A percentile compares a stretch with the other conserved stretches of the same genome.
Conservation (phyloP, 2,888 invertebrate genomes). For the Timema podura region DNA sequence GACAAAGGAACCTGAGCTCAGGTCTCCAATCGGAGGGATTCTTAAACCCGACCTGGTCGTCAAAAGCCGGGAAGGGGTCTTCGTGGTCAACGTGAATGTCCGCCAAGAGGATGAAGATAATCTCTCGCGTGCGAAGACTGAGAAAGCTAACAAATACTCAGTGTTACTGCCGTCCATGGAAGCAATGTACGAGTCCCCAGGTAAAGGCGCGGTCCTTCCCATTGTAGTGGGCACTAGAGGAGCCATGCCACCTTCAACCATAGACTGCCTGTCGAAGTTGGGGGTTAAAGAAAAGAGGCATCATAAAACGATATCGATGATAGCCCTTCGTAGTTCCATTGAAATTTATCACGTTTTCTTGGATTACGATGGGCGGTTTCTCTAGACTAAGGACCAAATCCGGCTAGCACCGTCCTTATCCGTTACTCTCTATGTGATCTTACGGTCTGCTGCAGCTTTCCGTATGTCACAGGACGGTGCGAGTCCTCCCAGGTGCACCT, state of each 20-base stretch:
- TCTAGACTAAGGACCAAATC: too few species aligned
- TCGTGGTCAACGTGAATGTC: slow-evolving; percentile 38
- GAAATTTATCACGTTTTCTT: slow-evolving; percentile 20
- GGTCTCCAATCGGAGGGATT: slow-evolving; percentile 27
- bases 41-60: slow-evolving; percentile 39
- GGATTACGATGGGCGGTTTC: too few species aligned
- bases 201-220: slow-evolving; percentile 35
- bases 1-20: not conserved
- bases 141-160: slow-evolving; percentile 36
- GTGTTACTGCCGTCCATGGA: slow-evolving; percentile 28
- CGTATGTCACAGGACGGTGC: too few species aligned
- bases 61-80: slow-evolving; percentile 33
- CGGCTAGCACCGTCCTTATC: too few species aligned
- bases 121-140: slow-evolving; percentile 33
- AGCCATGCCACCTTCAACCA: slow-evolving; percentile 38
- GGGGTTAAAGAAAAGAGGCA: slow-evolving; percentile 32
- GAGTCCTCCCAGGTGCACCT: too few species aligned
- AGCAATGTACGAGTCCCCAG: slow-evolving; percentile 22
- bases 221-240: slow-evolving; percentile 40
- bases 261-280: slow-evolving; percentile 31
- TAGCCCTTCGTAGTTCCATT: slow-evolving; percentile 37
- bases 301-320: slow-evolving; percentile 35
- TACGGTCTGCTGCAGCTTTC: too few species aligned
- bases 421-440: too few species aligned
- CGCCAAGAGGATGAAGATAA: slow-evolving; percentile 32